Evolutionary conservation across 2,888 invertebrate genomes (phyloP).

Genomic region (Eueremaeus valkanovi): DNA sequence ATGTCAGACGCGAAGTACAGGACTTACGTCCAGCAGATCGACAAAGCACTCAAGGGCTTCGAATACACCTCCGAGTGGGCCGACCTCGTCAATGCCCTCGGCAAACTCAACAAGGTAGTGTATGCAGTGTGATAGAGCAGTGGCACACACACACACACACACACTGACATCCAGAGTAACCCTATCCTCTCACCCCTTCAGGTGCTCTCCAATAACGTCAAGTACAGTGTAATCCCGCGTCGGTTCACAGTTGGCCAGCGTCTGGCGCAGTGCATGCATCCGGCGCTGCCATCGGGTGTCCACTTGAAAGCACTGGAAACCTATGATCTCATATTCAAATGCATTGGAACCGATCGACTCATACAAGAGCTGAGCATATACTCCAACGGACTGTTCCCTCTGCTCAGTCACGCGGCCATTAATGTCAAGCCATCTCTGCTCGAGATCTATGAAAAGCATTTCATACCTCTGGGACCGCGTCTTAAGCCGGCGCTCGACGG

Average conservation of each 20-base stretch:
- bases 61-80: conserved; percentile 95
- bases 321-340: conserved; percentile 77
- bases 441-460: conserved; percentile 78
- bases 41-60: conserved; percentile 82
- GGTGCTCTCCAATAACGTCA: conserved; percentile 72
- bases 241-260: conserved; percentile 82
- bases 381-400: conserved; percentile 79
- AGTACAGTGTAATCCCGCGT: conserved; percentile 78
- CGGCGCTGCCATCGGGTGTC: conserved; percentile 82
- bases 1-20: conserved; percentile 62
- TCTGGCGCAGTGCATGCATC: conserved; percentile 88
- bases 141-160: too few species aligned
- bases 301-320: conserved; percentile 86
- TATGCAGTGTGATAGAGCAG: too few species aligned
- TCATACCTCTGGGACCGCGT: conserved; percentile 72
- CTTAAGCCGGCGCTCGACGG: conserved; percentile 77
- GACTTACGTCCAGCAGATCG: conserved; percentile 71
- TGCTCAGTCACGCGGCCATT: conserved; percentile 81
- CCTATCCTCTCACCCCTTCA: conserved; percentile 50
- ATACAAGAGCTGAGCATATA: conserved; percentile 79
- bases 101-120: conserved; percentile 82
- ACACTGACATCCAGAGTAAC: not conserved
- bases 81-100: conserved; percentile 81
- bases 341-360: conserved; percentile 72
- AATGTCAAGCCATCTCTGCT: conserved; percentile 77